Conservation (phyloP, 2,797 vertebrate species). For the Girardinus metallicus region DNA sequence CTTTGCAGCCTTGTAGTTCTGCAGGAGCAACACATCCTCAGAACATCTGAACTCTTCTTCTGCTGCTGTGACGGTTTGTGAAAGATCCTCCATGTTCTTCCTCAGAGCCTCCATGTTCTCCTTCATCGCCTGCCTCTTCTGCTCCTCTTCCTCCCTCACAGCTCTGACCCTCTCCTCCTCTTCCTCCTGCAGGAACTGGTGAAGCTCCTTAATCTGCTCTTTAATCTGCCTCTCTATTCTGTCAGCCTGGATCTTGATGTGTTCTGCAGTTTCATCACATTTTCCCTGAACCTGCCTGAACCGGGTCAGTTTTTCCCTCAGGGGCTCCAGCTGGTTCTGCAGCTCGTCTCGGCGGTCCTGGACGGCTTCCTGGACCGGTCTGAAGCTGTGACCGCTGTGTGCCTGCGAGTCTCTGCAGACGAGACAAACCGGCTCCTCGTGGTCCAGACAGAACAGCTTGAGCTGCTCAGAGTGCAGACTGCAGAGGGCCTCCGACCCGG, state of each 20-base stretch:
- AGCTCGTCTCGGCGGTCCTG: slow-evolving; percentile 29
- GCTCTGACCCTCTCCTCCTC: slow-evolving; percentile 36
- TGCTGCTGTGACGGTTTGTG: slow-evolving; percentile 19
- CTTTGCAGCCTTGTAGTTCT: slow-evolving; percentile 12
- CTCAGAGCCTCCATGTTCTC: slow-evolving; percentile 18
- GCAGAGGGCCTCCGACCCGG: not conserved
- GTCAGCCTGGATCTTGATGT: slow-evolving; percentile 23
- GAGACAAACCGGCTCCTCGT: slow-evolving; percentile 38
- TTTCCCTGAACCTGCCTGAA: slow-evolving; percentile 15
- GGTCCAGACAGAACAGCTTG: slow-evolving; percentile 44
- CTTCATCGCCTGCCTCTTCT: slow-evolving; percentile 22
- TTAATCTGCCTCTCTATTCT: slow-evolving; percentile 21
- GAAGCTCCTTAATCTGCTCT: slow-evolving; percentile 36
- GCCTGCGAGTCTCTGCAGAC: slow-evolving; percentile 41
- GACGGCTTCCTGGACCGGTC: slow-evolving; percentile 33
- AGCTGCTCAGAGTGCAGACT: slow-evolving; percentile 6
- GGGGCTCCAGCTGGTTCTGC: not conserved
- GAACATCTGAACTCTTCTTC: slow-evolving; percentile 32
- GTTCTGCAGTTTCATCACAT: not conserved
- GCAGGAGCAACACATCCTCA: slow-evolving; percentile 24
- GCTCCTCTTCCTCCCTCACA: slow-evolving; percentile 36
- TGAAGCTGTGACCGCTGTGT: slow-evolving; percentile 39
- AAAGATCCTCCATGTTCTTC: slow-evolving; percentile 22
- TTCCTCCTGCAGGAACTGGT: slow-evolving; percentile 37
- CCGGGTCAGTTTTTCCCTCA: slow-evolving; percentile 23